Percentiles rank a stretch among this genome's conserved stretches.
Conservation (phyloP, 2,113 vertebrate species). For the Trichomycterus rosablanca region DNA sequence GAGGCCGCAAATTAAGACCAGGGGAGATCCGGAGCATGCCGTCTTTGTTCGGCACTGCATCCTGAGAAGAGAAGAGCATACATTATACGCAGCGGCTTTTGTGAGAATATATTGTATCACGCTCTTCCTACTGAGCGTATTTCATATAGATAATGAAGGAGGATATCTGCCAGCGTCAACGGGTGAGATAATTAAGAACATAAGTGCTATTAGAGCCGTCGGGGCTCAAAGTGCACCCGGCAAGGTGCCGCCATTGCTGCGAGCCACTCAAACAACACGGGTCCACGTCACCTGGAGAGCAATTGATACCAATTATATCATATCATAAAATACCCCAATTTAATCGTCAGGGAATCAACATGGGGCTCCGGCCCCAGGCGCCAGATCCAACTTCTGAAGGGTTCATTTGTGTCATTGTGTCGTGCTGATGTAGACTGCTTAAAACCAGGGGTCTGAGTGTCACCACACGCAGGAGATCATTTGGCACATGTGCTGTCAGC, state of each 20-base stretch:
- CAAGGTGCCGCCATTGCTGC: constrained; percentile 43
- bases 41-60: constrained; percentile 21
- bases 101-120: constrained; percentile 56
- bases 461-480: no score
- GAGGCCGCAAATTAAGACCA: constrained; percentile 42
- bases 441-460: constrained; percentile 26
- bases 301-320: constrained; percentile 58
- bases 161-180: constrained; percentile 45
- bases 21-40: constrained; percentile 19
- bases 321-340: constrained; percentile 58
- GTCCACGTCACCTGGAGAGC: constrained; percentile 51
- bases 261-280: constrained; percentile 48
- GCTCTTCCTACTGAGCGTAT: constrained; percentile 51
- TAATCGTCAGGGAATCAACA: constrained; percentile 55
- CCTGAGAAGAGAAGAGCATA: constrained; percentile 44
- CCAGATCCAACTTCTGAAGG: constrained; percentile 61
- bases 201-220: constrained; percentile 36
- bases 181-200: constrained; percentile 54
- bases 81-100: constrained; percentile 52
- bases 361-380: constrained; percentile 45
- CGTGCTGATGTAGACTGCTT: constrained; percentile 15
- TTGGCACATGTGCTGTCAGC: no score
- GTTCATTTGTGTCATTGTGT: constrained; percentile 70
- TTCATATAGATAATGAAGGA: constrained; percentile 53
- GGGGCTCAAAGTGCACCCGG: constrained; percentile 44